Conservation (phyloP, 2,797 vertebrate species). For the Epinephelus awoara region DNA sequence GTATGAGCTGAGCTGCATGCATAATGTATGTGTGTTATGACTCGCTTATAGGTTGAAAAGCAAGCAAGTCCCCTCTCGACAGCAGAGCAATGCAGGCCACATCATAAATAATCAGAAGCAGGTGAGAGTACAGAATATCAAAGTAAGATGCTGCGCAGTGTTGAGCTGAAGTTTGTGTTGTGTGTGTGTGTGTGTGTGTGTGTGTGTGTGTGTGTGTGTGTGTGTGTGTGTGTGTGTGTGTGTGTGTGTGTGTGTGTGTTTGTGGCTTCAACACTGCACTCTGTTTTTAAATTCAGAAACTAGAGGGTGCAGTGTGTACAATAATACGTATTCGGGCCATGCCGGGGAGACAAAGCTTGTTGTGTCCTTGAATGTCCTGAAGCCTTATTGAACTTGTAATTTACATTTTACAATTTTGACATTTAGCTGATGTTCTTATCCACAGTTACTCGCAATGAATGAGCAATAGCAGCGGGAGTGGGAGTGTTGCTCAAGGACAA, state of each 20-base stretch:
- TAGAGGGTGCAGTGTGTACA: neutral
- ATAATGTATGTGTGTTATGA: constrained; percentile 31
- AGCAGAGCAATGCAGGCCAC: constrained; percentile 1
- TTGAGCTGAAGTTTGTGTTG: neutral
- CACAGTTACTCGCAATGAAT: constrained; percentile 14
- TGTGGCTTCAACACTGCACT: neutral
- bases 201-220: neutral
- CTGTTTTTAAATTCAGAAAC: neutral
- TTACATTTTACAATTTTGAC: constrained; percentile 42
- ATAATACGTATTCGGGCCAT: constrained; percentile 1
- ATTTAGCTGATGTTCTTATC: constrained; percentile 13
- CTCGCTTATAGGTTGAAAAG: constrained; percentile 14
- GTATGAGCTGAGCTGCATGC: constrained; percentile 28
- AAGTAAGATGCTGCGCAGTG: neutral
- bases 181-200: neutral
- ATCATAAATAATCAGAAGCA: constrained; percentile 28
- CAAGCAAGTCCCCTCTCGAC: constrained; percentile 1
- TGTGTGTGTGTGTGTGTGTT: too few relatives aligned
- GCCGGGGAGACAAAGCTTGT: constrained; percentile 8
- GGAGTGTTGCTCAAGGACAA: constrained; percentile 19
- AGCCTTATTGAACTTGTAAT: constrained; percentile 15
- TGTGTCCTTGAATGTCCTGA: constrained; percentile 25
- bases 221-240: neutral
- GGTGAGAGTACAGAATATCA: constrained; percentile 19
- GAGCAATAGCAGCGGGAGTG: neutral